These are phyloP conservation scores for Gibbula magus DNA, from an alignment of 2,888 invertebrate species.

Conservation along the genomic window DNA sequence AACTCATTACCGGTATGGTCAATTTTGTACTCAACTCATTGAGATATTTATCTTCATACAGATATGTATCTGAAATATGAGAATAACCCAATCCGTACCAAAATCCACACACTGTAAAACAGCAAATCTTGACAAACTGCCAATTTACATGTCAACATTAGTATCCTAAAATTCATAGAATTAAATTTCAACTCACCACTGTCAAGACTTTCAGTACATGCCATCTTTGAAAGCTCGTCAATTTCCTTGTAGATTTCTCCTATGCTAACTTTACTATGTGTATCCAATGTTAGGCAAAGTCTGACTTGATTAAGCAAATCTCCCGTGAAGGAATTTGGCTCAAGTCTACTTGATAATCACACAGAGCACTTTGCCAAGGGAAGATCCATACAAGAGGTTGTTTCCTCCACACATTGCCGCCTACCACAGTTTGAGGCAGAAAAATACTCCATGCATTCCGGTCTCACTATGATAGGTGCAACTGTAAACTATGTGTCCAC, in stretches of 20 bases:
- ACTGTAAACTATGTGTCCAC: too few relatives aligned
- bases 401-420: not conserved
- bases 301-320: constrained; percentile 1
- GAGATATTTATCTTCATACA: too few relatives aligned
- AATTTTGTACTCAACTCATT: too few relatives aligned
- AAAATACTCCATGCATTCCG: not conserved
- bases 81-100: too few relatives aligned
- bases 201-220: too few relatives aligned
- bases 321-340: not conserved
- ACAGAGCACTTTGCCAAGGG: constrained; percentile 12
- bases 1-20: too few relatives aligned
- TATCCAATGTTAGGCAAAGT: not conserved
- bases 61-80: too few relatives aligned
- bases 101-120: too few relatives aligned
- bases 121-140: too few relatives aligned
- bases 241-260: not conserved
- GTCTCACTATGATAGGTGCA: not conserved
- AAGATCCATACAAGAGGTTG: not conserved
- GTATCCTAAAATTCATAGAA: too few relatives aligned
- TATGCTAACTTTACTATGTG: not conserved
- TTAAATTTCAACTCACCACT: too few relatives aligned
- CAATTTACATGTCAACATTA: too few relatives aligned
- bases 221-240: not conserved
- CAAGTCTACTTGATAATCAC: not conserved
- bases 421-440: not conserved